These are phyloP conservation scores for Coptodon rendalli DNA, from an alignment of 2,113 vertebrate species.

Conservation along the genomic window DNA sequence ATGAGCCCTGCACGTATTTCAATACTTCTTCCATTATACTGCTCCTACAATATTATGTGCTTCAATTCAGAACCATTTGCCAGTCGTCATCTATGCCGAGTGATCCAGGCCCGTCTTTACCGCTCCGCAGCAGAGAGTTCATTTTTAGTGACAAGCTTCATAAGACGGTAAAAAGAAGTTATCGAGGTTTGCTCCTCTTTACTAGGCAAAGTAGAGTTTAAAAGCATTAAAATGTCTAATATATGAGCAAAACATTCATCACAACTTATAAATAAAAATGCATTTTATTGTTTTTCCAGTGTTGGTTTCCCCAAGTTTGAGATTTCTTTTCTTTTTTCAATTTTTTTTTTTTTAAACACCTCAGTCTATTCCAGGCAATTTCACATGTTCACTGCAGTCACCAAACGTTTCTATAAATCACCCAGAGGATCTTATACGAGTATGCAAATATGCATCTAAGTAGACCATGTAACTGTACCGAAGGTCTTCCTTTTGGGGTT, in stretches of 20 bases:
- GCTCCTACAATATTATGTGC: neutral
- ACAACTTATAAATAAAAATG: neutral
- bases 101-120: neutral
- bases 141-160: neutral
- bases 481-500: neutral
- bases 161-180: neutral
- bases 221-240: neutral
- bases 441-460: neutral
- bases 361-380: neutral
- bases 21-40: neutral
- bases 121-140: neutral
- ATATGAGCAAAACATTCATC: neutral
- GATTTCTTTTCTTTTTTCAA: neutral
- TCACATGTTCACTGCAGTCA: neutral
- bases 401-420: rapidly evolving
- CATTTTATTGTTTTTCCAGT: neutral
- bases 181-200: neutral
- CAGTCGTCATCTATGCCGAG: neutral
- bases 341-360: neutral
- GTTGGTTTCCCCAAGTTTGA: neutral
- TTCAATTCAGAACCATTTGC: neutral
- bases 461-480: neutral
- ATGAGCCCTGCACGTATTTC: neutral
- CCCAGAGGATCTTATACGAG: neutral
- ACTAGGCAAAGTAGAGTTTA: neutral